phyloP scores from a whole-genome alignment of 2,888 invertebrate species.

The Cosmorhoe ocellata region DNA sequence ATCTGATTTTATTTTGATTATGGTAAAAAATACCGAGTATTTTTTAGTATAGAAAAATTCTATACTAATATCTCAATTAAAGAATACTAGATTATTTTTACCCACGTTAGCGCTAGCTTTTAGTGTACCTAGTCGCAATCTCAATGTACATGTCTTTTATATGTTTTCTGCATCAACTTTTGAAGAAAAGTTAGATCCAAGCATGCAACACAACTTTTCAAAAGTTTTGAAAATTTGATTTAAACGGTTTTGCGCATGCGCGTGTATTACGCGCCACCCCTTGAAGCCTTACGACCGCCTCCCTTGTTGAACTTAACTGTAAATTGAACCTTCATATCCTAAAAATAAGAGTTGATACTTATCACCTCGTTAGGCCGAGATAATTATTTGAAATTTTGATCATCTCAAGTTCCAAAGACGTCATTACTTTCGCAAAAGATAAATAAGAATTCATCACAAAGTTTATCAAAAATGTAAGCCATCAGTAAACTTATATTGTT shows the following conservation, averaged over 20 bases:
- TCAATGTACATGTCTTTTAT: too few species aligned
- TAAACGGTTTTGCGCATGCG: constrained; percentile 75
- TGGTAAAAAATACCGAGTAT: too few species aligned
- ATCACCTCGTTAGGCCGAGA: constrained; percentile 54
- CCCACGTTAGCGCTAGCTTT: too few species aligned
- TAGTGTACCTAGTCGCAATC: too few species aligned
- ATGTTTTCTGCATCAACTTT: too few species aligned
- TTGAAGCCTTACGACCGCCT: constrained; percentile 79
- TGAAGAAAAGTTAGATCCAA: too few species aligned
- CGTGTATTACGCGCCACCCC: constrained; percentile 79
- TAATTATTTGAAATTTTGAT: constrained; percentile 58
- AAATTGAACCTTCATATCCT: constrained; percentile 69
- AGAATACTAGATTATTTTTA: too few species aligned
- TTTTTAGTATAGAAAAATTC: too few species aligned
- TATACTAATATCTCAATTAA: too few species aligned
- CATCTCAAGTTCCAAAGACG: constrained; percentile 74
- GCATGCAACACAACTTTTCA: neutral
- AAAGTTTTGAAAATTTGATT: constrained; percentile 66
- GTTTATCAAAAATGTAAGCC: constrained; percentile 57
- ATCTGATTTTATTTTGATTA: too few species aligned
- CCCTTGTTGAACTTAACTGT: constrained; percentile 55
- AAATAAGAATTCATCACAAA: constrained; percentile 70
- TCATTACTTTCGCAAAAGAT: constrained; percentile 75
- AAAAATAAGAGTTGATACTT: constrained; percentile 55
- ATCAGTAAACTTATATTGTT: constrained; percentile 31